Conservation (phyloP, 2,888 invertebrate species). For the Chromoteleia sp. region DNA sequence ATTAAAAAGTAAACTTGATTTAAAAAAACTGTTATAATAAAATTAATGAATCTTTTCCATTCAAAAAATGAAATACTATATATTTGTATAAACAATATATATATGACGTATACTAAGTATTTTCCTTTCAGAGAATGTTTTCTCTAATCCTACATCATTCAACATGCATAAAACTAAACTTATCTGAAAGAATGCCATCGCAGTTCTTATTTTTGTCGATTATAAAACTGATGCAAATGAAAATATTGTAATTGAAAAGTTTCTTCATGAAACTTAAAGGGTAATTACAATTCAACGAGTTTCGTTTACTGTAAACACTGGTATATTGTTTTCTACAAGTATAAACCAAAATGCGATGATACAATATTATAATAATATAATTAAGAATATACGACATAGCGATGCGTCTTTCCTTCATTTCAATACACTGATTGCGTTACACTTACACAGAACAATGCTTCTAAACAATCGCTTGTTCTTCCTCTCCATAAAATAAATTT, state of each 20-base stretch:
- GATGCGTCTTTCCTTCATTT: constrained; percentile 69
- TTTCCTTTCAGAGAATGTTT: too few relatives aligned
- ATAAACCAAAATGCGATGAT: constrained; percentile 80
- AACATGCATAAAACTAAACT: background rate
- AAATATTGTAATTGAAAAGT: too few relatives aligned
- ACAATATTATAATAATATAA: constrained; percentile 78
- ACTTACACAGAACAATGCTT: constrained; percentile 42
- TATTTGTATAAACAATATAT: too few relatives aligned
- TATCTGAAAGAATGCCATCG: background rate
- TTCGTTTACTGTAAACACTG: constrained; percentile 80
- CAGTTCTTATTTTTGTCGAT: background rate
- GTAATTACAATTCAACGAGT: constrained; percentile 26
- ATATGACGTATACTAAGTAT: background rate
- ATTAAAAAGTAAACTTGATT: too few relatives aligned
- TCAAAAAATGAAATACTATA: background rate
- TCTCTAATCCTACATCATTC: too few relatives aligned
- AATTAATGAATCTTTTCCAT: background rate
- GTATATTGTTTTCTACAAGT: constrained; percentile 83
- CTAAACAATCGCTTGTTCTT: constrained; percentile 44
- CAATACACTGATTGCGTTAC: constrained; percentile 63
- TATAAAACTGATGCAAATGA: background rate
- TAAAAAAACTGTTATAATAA: background rate
- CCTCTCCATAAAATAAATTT: constrained; percentile 37
- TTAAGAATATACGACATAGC: constrained; percentile 80
- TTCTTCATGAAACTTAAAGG: background rate